Evolutionary conservation across 1,140 invertebrate species (phyloP).

Genomic region (Limonius californicus): DNA sequence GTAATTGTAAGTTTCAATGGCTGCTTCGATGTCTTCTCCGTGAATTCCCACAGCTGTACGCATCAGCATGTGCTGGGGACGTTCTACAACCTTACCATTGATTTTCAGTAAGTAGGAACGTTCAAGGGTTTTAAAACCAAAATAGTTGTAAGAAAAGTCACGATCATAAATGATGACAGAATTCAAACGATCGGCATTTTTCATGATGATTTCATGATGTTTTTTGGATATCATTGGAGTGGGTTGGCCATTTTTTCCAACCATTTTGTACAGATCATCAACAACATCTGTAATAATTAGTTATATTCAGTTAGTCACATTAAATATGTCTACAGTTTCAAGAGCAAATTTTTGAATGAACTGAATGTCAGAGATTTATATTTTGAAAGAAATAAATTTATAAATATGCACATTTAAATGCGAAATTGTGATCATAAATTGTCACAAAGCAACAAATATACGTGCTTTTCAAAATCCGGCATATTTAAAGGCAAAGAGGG

Average conservation of each 20-base stretch:
- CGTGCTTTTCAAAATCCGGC: too few species aligned
- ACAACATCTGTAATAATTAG: constrained; percentile 88
- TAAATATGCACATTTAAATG: too few species aligned
- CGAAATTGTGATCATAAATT: too few species aligned
- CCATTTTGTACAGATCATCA: constrained; percentile 75
- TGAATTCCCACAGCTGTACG: constrained; percentile 96
- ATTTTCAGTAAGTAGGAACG: constrained; percentile 94
- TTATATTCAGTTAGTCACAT: too few species aligned
- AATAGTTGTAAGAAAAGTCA: constrained; percentile 97
- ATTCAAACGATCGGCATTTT: constrained; percentile 85
- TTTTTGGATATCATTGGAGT: constrained; percentile 84
- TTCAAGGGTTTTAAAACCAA: constrained; percentile 98
- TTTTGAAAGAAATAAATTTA: too few species aligned
- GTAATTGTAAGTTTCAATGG: constrained; percentile 95
- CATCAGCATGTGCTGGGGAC: constrained; percentile 99
- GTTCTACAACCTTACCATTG: constrained; percentile 88
- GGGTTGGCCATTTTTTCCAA: constrained; percentile 62
- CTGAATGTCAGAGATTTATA: too few species aligned
- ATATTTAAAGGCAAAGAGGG: too few species aligned
- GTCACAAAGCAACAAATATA: too few species aligned
- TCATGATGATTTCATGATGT: constrained; percentile 79
- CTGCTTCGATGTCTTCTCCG: constrained; percentile 86
- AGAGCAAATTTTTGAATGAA: neutral
- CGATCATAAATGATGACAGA: constrained; percentile 97
- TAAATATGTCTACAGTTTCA: too few species aligned